Evolutionary conservation across 2,888 invertebrate genomes (phyloP).

Genomic region (Synanthedon andrenaeformis): DNA sequence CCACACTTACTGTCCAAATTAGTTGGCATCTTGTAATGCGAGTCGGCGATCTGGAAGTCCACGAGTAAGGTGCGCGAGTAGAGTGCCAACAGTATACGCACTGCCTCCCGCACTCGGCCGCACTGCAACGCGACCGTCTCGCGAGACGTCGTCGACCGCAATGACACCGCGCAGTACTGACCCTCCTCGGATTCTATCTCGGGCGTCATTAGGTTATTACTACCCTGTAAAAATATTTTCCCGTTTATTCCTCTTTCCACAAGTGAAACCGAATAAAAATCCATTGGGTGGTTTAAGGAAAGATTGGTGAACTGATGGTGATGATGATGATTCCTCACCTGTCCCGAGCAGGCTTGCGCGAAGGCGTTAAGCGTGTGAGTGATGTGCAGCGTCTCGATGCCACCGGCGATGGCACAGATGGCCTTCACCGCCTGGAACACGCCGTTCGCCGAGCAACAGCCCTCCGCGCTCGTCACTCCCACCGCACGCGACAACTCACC

Average conservation of each 20-base stretch:
- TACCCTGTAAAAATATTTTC: constrained; percentile 17
- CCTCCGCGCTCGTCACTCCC: constrained; percentile 71
- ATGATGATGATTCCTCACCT: constrained; percentile 25
- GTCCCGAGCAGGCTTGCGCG: constrained; percentile 68
- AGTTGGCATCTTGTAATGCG: constrained; percentile 66
- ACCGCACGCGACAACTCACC: constrained; percentile 83
- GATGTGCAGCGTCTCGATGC: constrained; percentile 89
- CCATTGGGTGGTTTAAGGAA: too few species aligned
- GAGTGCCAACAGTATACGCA: constrained; percentile 85
- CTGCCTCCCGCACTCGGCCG: constrained; percentile 80
- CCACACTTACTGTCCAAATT: constrained; percentile 39
- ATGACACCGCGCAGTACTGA: constrained; percentile 76
- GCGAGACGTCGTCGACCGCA: constrained; percentile 68
- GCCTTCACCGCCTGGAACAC: constrained; percentile 94
- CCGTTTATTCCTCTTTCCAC: too few species aligned
- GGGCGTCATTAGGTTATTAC: constrained; percentile 47
- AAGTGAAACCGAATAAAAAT: too few species aligned
- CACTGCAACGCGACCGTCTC: constrained; percentile 76
- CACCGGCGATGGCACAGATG: constrained; percentile 88
- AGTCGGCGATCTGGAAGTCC: constrained; percentile 80
- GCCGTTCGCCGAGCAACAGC: constrained; percentile 60
- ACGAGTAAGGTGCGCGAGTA: constrained; percentile 88
- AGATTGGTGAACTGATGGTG: too few species aligned
- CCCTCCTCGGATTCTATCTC: constrained; percentile 77
- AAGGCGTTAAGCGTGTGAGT: constrained; percentile 80